A percentile compares a stretch with the other conserved stretches of the same genome.
phyloP scores from a whole-genome alignment of 2,113 vertebrate species.

The Lontra canadensis region DNA sequence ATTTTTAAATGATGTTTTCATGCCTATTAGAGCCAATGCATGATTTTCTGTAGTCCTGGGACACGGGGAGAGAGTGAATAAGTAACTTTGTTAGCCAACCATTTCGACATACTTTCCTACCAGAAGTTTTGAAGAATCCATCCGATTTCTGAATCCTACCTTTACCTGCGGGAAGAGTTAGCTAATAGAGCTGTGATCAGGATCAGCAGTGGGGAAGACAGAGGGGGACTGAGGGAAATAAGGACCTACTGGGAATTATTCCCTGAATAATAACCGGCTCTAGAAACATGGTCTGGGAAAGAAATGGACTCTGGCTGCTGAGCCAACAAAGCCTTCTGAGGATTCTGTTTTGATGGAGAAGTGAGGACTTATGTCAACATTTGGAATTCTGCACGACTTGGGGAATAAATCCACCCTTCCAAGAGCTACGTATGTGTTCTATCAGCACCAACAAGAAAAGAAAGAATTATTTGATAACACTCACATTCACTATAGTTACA shows the following conservation, averaged over 20 bases:
- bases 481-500: neutral
- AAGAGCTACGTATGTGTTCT: neutral
- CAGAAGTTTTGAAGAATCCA: neutral
- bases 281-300: neutral
- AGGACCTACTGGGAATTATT: neutral
- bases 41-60: slow-evolving; percentile 40
- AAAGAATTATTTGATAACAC: neutral
- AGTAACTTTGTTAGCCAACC: neutral
- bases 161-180: neutral
- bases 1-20: slow-evolving; percentile 57
- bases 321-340: neutral
- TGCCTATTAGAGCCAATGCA: neutral
- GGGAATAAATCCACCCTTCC: neutral
- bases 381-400: neutral
- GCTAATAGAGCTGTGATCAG: neutral
- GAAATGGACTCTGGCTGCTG: neutral
- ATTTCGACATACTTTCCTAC: neutral
- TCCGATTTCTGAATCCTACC: neutral
- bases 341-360: neutral
- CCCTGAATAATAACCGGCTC: neutral
- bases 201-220: neutral
- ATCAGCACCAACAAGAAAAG: neutral
- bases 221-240: neutral
- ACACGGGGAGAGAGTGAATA: slow-evolving; percentile 22
- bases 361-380: too few species aligned